Percentiles rank a stretch among this genome's conserved stretches.
phyloP scores from a whole-genome alignment of 1,140 invertebrate genomes.

The Anastatus disparis region DNA sequence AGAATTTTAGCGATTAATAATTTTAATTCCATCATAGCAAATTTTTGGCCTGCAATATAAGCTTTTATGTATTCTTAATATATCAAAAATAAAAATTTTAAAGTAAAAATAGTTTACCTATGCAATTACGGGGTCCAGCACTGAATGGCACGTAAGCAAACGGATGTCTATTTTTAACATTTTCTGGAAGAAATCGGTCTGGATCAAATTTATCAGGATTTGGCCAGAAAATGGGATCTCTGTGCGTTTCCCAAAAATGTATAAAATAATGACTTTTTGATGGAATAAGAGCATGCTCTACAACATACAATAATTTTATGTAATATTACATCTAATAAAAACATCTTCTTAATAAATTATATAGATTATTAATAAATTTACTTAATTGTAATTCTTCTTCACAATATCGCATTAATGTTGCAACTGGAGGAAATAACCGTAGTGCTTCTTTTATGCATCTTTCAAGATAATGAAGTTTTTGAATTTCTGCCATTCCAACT shows the following conservation, averaged over 20 bases:
- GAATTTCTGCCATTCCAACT: slow-evolving; percentile 37
- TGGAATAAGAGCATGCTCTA: too few species aligned
- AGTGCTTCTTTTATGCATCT: slow-evolving; percentile 72
- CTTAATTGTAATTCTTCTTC: slow-evolving; percentile 59
- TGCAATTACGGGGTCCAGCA: slow-evolving; percentile 78
- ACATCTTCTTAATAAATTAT: too few species aligned
- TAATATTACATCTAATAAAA: too few species aligned
- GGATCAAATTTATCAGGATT: slow-evolving; percentile 80
- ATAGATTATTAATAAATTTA: too few species aligned
- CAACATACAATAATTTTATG: not conserved
- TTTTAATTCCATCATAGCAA: slow-evolving; percentile 84
- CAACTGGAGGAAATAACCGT: slow-evolving; percentile 70
- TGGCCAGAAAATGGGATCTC: slow-evolving; percentile 73
- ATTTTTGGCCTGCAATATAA: slow-evolving; percentile 74
- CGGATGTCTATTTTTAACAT: slow-evolving; percentile 60
- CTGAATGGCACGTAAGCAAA: slow-evolving; percentile 74
- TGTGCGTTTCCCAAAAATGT: slow-evolving; percentile 71
- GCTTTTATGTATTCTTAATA: not conserved
- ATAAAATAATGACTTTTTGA: too few species aligned
- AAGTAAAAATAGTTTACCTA: slow-evolving; percentile 63
- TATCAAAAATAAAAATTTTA: too few species aligned
- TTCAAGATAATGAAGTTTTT: slow-evolving; percentile 66
- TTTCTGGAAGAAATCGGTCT: slow-evolving; percentile 75
- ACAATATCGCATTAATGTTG: slow-evolving; percentile 65
- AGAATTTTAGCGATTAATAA: slow-evolving; percentile 74